Evolutionary conservation across 2,797 vertebrate species (phyloP), one percentile per base, ranked within the genome.

Genomic region (Acanthornis magna): DNA sequence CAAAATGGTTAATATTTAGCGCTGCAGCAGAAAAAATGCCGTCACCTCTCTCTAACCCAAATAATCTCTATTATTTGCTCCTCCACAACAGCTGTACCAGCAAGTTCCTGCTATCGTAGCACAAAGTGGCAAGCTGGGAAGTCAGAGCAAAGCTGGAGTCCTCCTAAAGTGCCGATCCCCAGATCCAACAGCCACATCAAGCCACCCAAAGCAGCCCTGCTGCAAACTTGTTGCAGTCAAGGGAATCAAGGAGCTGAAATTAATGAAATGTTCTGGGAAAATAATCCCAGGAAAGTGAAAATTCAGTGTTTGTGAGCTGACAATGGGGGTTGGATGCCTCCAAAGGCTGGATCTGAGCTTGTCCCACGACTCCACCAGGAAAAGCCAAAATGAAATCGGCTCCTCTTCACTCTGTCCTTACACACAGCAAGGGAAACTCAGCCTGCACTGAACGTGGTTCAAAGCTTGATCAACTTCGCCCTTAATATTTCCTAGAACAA

Each of bases 301-400:
- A 88, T 68, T 40, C 50, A 23, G 23, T 23, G 63, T 71, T 30
- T 75, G 58, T 10, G 45, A 48, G 54, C 51, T 75, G 38, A 27
- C 19, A 48, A 14, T 34, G 60, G 29, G 60, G 32, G 9, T 18
- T 26, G 71, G 74, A 16, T 10, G 32, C 16, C 34, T 72, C 63
- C 8, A 2, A 38, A 83, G 42, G 40, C 22, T 88, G 54, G 43
- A n/a, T 43, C 21, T 5, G n/a, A 70, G 30, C 25, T 86, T 9
- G 0, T 67, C 12, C 72, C 68, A 30, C 0, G 0, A 22, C 16
- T 80, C 50, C 34, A 51, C 3, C 36, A 48, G 19, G 4, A 1
- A 45, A 5, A 67, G 66, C 10, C 0, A 0, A 25, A 61, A 63
- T 11, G 11, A 62, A 61, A 72, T 2, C 1, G 12, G 38, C 20